phyloP scores from a whole-genome alignment of 2,113 vertebrate genomes.

The Vimba vimba region DNA sequence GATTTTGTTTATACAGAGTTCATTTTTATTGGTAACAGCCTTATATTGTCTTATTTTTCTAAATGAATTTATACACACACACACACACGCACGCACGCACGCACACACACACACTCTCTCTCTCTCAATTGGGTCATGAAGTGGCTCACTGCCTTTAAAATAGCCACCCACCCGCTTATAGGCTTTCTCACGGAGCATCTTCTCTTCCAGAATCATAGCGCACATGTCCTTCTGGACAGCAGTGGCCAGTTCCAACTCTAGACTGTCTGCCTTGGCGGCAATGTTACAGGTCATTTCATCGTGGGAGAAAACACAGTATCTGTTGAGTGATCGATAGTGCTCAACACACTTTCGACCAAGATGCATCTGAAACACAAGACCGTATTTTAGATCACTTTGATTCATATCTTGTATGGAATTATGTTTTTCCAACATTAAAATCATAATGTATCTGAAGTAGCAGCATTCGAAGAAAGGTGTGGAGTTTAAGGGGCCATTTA shows the following conservation, averaged over 20 bases:
- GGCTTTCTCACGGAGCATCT: constrained; percentile 79
- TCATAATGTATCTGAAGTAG: background rate
- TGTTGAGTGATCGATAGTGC: constrained; percentile 90
- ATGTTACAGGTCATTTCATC: constrained; percentile 98
- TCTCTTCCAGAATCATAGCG: constrained; percentile 87
- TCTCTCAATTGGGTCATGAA: too few species aligned
- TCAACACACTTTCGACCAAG: constrained; percentile 90
- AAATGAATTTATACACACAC: too few species aligned
- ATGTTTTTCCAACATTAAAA: background rate
- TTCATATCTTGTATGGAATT: background rate
- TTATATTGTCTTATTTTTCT: too few species aligned
- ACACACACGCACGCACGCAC: too few species aligned
- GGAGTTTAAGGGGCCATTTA: too few species aligned
- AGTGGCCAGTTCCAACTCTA: constrained; percentile 88
- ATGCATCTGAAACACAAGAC: constrained; percentile 78
- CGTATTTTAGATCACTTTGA: background rate
- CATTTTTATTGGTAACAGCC: too few species aligned
- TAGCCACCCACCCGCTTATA: constrained; percentile 83
- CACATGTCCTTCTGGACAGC: constrained; percentile 88
- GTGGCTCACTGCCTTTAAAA: background rate
- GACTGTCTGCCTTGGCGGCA: constrained; percentile 82
- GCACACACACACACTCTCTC: too few species aligned
- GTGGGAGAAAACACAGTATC: constrained; percentile 97
- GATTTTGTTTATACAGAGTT: too few species aligned
- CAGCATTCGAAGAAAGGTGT: too few species aligned